phyloP scores from a whole-genome alignment of 2,888 invertebrate species.

The Agriopis leucophaearia region DNA sequence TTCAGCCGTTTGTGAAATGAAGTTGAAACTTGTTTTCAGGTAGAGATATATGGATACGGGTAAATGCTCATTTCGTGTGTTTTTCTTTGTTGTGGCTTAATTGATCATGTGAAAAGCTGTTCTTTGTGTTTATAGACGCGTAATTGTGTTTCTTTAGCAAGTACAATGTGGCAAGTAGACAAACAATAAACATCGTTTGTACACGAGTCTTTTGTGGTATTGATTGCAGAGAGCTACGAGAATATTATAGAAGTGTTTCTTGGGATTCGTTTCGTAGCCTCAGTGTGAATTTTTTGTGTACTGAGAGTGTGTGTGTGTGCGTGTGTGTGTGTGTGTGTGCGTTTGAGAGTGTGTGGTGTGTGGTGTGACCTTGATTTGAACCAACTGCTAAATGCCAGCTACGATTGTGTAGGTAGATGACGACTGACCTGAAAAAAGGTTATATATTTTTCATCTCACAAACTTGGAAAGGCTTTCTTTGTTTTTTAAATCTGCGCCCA shows the following conservation, averaged over 20 bases:
- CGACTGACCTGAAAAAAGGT: too few species aligned
- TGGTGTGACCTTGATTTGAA: neutral
- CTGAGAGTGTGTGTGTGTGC: too few species aligned
- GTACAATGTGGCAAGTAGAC: neutral
- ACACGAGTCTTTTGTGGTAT: constrained; percentile 3
- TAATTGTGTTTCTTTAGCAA: constrained; percentile 1
- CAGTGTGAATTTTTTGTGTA: too few species aligned
- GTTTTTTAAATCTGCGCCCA: too few species aligned
- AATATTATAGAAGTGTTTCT: neutral
- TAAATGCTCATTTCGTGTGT: constrained; percentile 4
- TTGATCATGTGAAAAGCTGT: constrained; percentile 4
- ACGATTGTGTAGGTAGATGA: too few species aligned
- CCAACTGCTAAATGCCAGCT: neutral
- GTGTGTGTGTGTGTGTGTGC: too few species aligned
- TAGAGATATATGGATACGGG: constrained; percentile 18
- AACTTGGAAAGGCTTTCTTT: too few species aligned
- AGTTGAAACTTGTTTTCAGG: constrained; percentile 28
- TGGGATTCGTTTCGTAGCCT: neutral
- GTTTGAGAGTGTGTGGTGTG: too few species aligned
- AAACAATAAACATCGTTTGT: constrained; percentile 5
- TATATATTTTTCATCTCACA: too few species aligned
- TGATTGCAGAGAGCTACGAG: neutral
- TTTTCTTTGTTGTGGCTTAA: constrained; percentile 18
- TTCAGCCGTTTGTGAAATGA: constrained; percentile 34
- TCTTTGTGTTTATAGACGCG: constrained; percentile 1